Evolutionary conservation across 2,888 invertebrate species (phyloP), one percentile per base, ranked within the genome.

Genomic region (Ferrisia virgata): DNA sequence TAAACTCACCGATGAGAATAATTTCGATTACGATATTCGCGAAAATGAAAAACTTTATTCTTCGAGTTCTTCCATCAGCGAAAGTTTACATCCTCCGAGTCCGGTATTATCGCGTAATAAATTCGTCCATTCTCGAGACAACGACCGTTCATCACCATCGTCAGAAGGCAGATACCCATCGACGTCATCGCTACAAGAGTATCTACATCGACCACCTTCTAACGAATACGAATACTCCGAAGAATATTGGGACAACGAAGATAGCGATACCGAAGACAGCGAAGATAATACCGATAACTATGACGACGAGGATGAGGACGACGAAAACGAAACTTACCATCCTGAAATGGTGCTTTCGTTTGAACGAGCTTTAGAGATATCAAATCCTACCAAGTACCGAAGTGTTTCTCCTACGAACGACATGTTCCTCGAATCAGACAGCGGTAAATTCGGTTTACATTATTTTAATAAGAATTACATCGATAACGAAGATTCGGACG

Each of bases 301-400:
- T 39, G 78, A 84, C 1, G 53, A 78, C 39, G 47, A 53, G 31
- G 43, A 28, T 13, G 43, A n/a, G n/a, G n/a, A 79, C 43, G 40
- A 79, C 4, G 84, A 84, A 22, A 58, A 47, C 15, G 84, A 84
- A 18, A 84, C 84, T 18, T 84, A 84, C 36, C 84, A 84, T 33
- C 84, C 84, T 4, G 72, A 33, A 8, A 53, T 47, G n/a, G 53
- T 78, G 8, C 40, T 84, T 11, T 78, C 84, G 9, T 84, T 84
- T 36, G 84, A 84, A 53, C 58, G 76, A 47, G 84, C 84, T 47
- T 25, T 79, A 58, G 78, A 69, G 13, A 82, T 82, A 64, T 82
- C 82, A 1, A 82, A 82, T 18, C 82, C 82, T 1, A 82, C 33
- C 6, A 33, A 18, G 33, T 72, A 82, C 39, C 40, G 82, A n/a